These are phyloP conservation scores for Gallinago jamesoni DNA, from an alignment of 2,113 vertebrate species.

Conservation along the genomic window DNA sequence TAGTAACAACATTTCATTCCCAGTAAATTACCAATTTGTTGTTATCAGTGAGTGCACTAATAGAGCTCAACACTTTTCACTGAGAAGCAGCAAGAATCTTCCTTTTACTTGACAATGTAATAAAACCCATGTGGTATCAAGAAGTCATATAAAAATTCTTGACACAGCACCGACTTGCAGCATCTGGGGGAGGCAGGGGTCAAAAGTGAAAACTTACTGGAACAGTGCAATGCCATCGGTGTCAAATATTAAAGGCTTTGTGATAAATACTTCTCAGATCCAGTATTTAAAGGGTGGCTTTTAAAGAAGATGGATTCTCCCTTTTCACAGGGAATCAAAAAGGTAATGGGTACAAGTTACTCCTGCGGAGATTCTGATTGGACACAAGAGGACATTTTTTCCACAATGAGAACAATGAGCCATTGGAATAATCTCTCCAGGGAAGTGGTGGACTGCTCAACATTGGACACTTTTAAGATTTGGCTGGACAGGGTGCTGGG, in stretches of 20 bases:
- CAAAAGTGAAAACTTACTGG: not conserved
- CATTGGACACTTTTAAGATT: too few relatives aligned
- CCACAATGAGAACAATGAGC: too few relatives aligned
- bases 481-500: too few relatives aligned
- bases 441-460: too few relatives aligned
- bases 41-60: not conserved
- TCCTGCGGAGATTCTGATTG: too few relatives aligned
- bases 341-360: too few relatives aligned
- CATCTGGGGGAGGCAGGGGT: not conserved
- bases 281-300: too few relatives aligned
- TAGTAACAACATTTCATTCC: not conserved
- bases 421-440: too few relatives aligned
- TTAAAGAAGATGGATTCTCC: too few relatives aligned
- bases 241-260: not conserved
- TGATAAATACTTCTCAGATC: not conserved
- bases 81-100: not conserved
- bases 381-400: too few relatives aligned
- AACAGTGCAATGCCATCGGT: not conserved
- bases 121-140: not conserved
- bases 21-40: not conserved
- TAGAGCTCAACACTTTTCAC: not conserved
- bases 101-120: not conserved
- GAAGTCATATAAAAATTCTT: not conserved
- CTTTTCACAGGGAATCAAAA: too few relatives aligned
- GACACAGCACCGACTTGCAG: not conserved